Evolutionary conservation across 2,888 invertebrate species (phyloP).

Genomic region (Junonia oenone): DNA sequence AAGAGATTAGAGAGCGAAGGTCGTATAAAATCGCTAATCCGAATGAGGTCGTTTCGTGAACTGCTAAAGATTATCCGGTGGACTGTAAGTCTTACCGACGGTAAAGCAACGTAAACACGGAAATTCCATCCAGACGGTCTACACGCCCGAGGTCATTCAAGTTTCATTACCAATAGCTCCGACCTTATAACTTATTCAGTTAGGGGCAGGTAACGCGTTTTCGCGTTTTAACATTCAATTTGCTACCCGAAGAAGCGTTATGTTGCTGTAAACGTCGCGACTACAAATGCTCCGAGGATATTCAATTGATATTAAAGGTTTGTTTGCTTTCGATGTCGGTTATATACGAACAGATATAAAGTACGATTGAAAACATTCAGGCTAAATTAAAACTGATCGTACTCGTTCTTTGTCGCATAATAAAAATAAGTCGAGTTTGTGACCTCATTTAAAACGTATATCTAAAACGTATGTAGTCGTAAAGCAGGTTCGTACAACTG

Average conservation of each 20-base stretch:
- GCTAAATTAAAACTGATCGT: neutral
- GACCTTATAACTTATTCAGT: conserved; percentile 73
- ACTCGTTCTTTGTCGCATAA: neutral
- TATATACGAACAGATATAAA: neutral
- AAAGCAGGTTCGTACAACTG: neutral
- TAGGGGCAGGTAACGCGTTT: conserved; percentile 68
- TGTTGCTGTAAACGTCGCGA: conserved; percentile 45
- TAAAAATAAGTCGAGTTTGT: neutral
- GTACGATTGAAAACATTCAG: neutral
- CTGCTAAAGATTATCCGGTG: conserved; percentile 2
- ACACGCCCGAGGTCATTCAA: conserved; percentile 66
- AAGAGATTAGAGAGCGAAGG: neutral
- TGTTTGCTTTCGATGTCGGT: neutral
- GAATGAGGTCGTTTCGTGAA: neutral
- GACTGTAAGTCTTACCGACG: conserved; percentile 11
- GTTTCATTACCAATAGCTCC: conserved; percentile 74
- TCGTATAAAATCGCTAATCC: neutral
- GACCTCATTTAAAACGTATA: neutral
- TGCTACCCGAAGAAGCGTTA: conserved; percentile 54
- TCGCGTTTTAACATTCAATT: conserved; percentile 74
- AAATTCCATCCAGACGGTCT: conserved; percentile 58
- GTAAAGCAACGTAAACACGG: conserved; percentile 50
- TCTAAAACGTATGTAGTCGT: neutral
- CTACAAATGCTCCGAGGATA: conserved; percentile 33
- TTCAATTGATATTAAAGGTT: neutral